phyloP scores from a whole-genome alignment of 2,797 vertebrate species.

The Brachymystax lenok region DNA sequence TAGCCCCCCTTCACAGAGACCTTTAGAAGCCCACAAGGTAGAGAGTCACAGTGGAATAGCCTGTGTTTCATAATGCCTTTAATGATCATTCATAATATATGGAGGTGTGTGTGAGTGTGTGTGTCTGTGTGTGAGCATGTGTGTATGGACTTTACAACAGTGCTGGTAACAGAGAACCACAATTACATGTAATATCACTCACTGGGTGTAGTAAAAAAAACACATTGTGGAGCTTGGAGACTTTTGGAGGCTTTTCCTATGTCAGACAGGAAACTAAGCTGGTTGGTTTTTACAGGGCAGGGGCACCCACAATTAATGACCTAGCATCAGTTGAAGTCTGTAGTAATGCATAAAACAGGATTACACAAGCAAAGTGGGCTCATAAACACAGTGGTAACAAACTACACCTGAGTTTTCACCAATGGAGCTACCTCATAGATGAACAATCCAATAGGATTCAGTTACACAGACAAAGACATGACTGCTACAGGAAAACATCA shows the following conservation, averaged over 20 bases:
- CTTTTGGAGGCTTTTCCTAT: constrained; percentile 40
- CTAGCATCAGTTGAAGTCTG: constrained; percentile 51
- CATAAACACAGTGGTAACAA: constrained; percentile 58
- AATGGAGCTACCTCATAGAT: constrained; percentile 57
- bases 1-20: constrained; percentile 6
- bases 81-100: constrained; percentile 67
- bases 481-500: background rate
- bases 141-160: constrained; percentile 62
- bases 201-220: constrained; percentile 55
- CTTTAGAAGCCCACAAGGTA: constrained; percentile 66
- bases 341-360: constrained; percentile 69
- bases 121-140: background rate
- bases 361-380: constrained; percentile 58
- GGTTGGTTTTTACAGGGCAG: constrained; percentile 60
- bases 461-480: background rate
- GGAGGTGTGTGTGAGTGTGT: background rate
- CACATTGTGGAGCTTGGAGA: constrained; percentile 52
- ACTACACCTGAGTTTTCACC: constrained; percentile 65
- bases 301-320: constrained; percentile 65
- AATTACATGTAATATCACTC: constrained; percentile 64
- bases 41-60: constrained; percentile 68
- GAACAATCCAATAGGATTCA: constrained; percentile 44
- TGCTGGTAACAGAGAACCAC: constrained; percentile 48
- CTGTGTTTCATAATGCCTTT: constrained; percentile 55
- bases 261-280: constrained; percentile 68